Base-by-base conservation (phyloP, 1,140 invertebrate genomes). In the Solen grandis region DNA sequence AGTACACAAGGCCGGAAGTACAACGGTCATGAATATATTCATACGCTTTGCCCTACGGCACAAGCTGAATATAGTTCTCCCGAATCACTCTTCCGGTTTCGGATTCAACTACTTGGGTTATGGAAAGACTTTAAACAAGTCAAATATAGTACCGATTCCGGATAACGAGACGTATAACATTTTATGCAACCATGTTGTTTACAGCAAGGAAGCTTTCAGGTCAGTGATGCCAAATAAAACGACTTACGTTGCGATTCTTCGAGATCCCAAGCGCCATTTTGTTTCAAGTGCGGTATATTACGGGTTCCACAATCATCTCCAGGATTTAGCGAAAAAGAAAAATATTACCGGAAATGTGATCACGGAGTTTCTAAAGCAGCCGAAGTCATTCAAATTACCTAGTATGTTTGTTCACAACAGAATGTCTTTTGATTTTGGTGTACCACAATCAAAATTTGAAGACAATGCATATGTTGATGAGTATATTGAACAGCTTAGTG, bases 1-100 rank as follows among this genome's bases (percentile, higher is more conserved):
- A 65, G 87, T 89, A 1, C 88, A 89, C 57, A 89, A 89, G 81
- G 86, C 85, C 16, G 88, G 86, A 33, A 89, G 88, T 59, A 86
- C 84, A 13, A 88, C 88, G 1, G 70, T 89, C 0, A 82, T 86
- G 74, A 89, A 86, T 41, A 86, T 89, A 29, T 85, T 89, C 52
- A 54, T 87, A 25, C 70, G 86, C 14, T 89, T 86, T 77, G 88
- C 85, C 3, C 33, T 86, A 1, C 52, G 36, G 25, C 27, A 86
- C 54, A 75, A 84, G 13, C 66, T 89, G 10, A 87, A 86, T 66
- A 60, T 89, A 3, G 83, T 86, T 31, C 74, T 88, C 13, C 88
- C 88, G 5, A 62, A 22, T 10, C 76, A 79, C 31, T 73, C 77
- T 0, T 41, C 16, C 25, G 74, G 55, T 27, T 60, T 25, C 16